Evolutionary conservation across 2,797 vertebrate species (phyloP), one percentile per base, ranked within the genome.

Genomic region (Sternotherus odoratus): DNA sequence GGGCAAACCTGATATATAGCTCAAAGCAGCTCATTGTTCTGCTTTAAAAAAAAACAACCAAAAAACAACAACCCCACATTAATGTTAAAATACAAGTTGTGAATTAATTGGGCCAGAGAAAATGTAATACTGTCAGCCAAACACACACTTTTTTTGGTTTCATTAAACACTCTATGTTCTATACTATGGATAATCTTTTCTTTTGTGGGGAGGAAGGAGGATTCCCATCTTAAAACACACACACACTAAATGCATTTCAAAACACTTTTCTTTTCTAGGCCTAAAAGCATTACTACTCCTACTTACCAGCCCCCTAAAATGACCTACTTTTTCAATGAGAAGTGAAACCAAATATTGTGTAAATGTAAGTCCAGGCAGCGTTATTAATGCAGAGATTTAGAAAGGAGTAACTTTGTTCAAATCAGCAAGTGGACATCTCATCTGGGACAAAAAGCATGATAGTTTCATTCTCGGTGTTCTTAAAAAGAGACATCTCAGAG

Each of bases 21-120:
- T 96, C 91, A 97, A 96, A 86, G 91, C 39, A 83, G 39, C 49
- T 94, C 85, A 96, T 86, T 97, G 88, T 96, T 97, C 90, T 60
- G 51, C 82, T 54, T 92, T 82, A 80, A 0, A 3, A 87, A 77
- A 79, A 24, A n/a, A n/a, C n/a, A n/a, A n/a, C n/a, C n/a, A n/a
- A n/a, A 77, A 46, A 74, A 77, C 50, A 92, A 84, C 8, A 36
- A 74, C n/a, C 50, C 87, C 92, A 91, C 86, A 77, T 90, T 74
- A 82, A 85, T 0, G 10, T 95, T 92, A 84, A 93, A 97, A 91
- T 72, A 87, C 81, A 84, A 92, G 85, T 75, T 91, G 87, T 82
- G 85, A 43, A 82, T 93, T 97, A 96, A 97, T 89, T 97, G 95
- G 95, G 95, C 94, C 92, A 95, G 83, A 78, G 86, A 50, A 96